Evolutionary conservation across 1,140 invertebrate genomes (phyloP), one percentile per base, ranked within the genome.

Genomic region (Coptotermes formosanus): DNA sequence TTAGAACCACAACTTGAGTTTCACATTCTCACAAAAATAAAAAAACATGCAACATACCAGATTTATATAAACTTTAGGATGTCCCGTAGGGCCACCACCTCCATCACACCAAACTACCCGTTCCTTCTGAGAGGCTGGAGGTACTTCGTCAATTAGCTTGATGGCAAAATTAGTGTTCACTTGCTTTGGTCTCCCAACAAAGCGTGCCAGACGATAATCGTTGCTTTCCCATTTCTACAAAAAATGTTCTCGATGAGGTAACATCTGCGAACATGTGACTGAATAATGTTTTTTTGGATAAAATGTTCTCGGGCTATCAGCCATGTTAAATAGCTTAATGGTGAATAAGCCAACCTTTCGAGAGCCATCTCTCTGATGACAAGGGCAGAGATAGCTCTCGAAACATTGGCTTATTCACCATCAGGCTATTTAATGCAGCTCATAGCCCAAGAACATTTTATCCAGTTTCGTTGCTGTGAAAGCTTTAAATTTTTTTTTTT

Each of bases 1-100:
- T 64, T 19, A 12, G 12, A 21, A 8, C 25, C n/a, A 75, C 64
- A 75, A 75, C 8, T 75, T 75, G 8, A 16, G 25, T 75, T 30
- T 75, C 2, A 75, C 12, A 81, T 0, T 69, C 23, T 75, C 9
- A 30, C 32, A 85, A 45, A 23, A 19, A 38, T 38, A 38, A 38
- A 6, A n/a, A 44, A 45, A 86, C 8, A 38, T 43, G 30, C 23
- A 85, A 90, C 92, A 93, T 93, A 99, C 98, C 93, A 99, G 92
- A 93, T 99, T 99, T 87, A 99, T 99, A 90, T 96, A 99, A 84
- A 99, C 98, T 93, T 97, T 97, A 6, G 98, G 98, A 92, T 99
- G 98, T 59, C 98, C 98, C 83, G 97, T 93, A 16, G 97, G 95
- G 21, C 96, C 97, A 91, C 97, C 96, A 88, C 98, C 98, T 83